These are phyloP conservation scores for Nephrotoma appendiculata DNA, from an alignment of 2,888 invertebrate species.

Conservation along the genomic window DNA sequence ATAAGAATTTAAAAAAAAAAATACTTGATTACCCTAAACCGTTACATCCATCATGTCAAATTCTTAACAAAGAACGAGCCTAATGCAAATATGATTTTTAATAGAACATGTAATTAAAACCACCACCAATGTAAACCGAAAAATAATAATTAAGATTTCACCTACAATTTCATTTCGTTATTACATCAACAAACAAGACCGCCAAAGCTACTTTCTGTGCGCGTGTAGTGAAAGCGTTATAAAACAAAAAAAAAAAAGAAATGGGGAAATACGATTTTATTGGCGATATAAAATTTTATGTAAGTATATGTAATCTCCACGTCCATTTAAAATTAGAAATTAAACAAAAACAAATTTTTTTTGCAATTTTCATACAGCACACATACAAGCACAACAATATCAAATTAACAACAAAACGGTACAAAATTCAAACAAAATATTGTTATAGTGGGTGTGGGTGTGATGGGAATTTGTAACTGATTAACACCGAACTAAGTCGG, in stretches of 20 bases:
- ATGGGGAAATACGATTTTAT: background rate
- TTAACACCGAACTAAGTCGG: background rate
- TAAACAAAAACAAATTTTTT: background rate
- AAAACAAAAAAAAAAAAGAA: background rate
- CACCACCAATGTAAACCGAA: background rate
- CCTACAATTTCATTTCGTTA: background rate
- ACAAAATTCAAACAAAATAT: background rate
- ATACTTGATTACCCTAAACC: no score
- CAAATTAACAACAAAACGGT: background rate
- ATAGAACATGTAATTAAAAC: background rate
- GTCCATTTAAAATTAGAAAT: background rate
- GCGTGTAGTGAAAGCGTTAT: background rate
- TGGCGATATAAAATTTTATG: background rate
- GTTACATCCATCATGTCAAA: background rate
- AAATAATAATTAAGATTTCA: background rate
- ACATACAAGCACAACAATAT: no score
- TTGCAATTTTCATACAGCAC: background rate
- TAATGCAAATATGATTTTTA: background rate
- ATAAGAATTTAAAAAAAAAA: background rate
- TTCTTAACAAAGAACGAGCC: background rate
- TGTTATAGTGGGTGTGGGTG: background rate
- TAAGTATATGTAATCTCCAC: background rate
- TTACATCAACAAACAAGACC: background rate
- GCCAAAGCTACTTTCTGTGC: background rate
- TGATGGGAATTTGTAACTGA: background rate